A percentile compares a stretch with the other conserved stretches of the same genome.
Evolutionary conservation across 1,140 invertebrate species (phyloP).

Genomic region (Acromyrmex heyeri): DNA sequence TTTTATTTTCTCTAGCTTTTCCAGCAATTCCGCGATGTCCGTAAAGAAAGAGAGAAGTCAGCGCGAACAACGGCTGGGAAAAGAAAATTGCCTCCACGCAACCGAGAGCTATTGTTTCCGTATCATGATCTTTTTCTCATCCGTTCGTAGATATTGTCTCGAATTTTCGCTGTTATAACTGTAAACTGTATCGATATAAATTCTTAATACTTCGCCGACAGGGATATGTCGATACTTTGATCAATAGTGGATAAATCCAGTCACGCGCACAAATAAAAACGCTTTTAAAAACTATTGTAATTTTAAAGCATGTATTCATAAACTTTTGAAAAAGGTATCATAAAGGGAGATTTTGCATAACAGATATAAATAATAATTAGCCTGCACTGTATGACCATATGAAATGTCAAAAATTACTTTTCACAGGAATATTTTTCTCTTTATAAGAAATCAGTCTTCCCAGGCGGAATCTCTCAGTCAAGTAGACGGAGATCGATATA

Average conservation of each 20-base stretch:
- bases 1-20: background rate
- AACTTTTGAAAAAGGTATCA: background rate
- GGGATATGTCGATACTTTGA: background rate
- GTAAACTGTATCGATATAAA: background rate
- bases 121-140: background rate
- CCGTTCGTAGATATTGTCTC: background rate
- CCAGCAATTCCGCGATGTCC: background rate
- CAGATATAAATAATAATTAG: background rate
- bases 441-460: background rate
- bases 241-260: background rate
- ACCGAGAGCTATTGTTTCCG: background rate
- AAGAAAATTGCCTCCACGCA: background rate
- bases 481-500: background rate
- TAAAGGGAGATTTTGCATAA: background rate
- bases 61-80: background rate
- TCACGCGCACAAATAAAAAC: background rate
- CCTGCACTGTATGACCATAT: background rate
- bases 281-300: conserved; percentile 1
- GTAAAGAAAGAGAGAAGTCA: background rate
- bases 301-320: background rate
- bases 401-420: background rate
- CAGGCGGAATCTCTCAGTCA: background rate
- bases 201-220: background rate
- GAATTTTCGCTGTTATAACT: background rate
- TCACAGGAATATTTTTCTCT: background rate